Base-by-base conservation (phyloP, 2,797 vertebrate genomes). In the Loriculus beryllinus region DNA sequence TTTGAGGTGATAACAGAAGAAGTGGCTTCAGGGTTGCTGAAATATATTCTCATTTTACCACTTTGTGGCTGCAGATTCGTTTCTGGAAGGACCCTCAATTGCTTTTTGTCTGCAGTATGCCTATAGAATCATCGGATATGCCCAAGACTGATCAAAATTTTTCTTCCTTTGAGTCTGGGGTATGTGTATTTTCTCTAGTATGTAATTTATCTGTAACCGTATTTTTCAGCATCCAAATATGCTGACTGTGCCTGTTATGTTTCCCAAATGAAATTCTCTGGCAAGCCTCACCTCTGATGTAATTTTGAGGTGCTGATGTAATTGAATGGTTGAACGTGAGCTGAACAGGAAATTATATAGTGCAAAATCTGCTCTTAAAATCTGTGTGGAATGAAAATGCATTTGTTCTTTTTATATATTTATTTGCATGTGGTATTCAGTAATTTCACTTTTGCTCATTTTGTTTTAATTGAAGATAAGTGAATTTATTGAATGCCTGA, bases 231-330 rank as follows among this genome's bases (percentile, higher is more conserved):
- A 82, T 91, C 31, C 75, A 70, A 6, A 90, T 87, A 6, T 88
- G 94, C 92, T 95, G 95, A 95, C 59, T 86, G 13, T 47, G 91
- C 71, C n/a, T n/a, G 51, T 79, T 79, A 13, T 1, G 4, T 65
- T 80, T 90, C 92, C 95, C 90, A 62, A 26, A 18, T 80, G 84
- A 64, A 92, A 78, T 82, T 33, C 86, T 37, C 71, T 97, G 94
- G 92, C 94, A 84, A 31, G 37, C 87, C 40, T 43, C 18, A 6
- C 35, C 6, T 74, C 83, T 81, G 29, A 9, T 43, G 18, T 54
- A 14, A 5, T 85, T 71, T 45, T 8, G 88, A 91, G 88, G 88
- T 91, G 89, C 91, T 96, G 92, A 92, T 94, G 87, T 92, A 52
- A 93, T 87, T 81, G 28, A 43, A 70, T 9, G 22, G 48, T 22